These are phyloP conservation scores for Geopemphigus sp. DNA, from an alignment of 1,140 invertebrate species.

Conservation along the genomic window DNA sequence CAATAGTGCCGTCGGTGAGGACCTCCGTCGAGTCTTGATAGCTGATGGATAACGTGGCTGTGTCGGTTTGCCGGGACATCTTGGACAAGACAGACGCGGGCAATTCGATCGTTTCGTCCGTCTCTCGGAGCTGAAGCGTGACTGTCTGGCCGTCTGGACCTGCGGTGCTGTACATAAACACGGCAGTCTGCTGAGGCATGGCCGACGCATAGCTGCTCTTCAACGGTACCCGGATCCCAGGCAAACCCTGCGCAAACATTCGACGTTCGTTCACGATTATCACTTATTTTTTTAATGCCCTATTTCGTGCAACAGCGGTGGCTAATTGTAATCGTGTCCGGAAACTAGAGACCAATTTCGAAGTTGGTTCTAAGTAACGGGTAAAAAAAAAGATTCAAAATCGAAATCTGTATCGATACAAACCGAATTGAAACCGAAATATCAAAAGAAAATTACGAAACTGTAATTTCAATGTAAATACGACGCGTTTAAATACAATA, in stretches of 20 bases:
- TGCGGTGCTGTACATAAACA: constrained; percentile 60
- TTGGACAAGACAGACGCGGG: constrained; percentile 56
- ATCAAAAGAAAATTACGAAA: no score
- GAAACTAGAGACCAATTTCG: no score
- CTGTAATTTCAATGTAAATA: no score
- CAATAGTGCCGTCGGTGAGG: constrained; percentile 54
- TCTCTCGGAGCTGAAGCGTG: constrained; percentile 59
- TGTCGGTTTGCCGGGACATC: constrained; percentile 57
- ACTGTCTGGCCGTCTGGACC: constrained; percentile 57
- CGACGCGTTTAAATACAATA: no score
- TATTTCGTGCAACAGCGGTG: no score
- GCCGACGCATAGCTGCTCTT: constrained; percentile 58
- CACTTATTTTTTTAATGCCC: no score
- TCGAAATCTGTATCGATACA: no score
- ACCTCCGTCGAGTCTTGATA: constrained; percentile 57
- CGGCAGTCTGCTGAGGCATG: constrained; percentile 54
- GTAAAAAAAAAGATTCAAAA: no score
- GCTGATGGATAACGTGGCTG: constrained; percentile 59
- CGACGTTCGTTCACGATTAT: no score
- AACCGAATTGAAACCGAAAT: no score
- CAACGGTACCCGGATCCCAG: constrained; percentile 59
- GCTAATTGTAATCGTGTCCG: no score
- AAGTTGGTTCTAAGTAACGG: no score
- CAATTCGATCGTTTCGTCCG: constrained; percentile 55
- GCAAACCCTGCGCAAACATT: constrained; percentile 58